phyloP scores from a whole-genome alignment of 2,888 invertebrate genomes.

The Brachylomia viminalis region DNA sequence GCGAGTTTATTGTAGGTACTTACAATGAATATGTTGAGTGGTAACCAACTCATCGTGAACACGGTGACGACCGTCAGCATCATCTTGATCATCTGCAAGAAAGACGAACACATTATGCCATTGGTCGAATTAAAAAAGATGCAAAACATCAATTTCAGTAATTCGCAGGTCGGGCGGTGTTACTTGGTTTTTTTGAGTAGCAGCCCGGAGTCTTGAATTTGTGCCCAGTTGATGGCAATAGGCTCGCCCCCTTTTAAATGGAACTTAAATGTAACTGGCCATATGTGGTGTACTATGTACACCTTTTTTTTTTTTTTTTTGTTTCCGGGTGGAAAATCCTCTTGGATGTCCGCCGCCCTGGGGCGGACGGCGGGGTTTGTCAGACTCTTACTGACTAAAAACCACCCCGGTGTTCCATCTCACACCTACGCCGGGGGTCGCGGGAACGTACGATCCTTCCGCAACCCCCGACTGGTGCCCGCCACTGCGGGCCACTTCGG shows the following conservation, averaged over 20 bases:
- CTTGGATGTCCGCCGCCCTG: too few species aligned
- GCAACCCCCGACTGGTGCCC: too few species aligned
- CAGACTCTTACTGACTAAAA: too few species aligned
- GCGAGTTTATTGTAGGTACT: conserved; percentile 56
- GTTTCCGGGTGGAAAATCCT: too few species aligned
- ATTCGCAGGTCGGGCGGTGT: not conserved
- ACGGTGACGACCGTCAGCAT: conserved; percentile 96
- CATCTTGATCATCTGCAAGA: conserved; percentile 96
- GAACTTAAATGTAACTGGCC: not conserved
- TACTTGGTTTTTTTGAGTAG: not conserved
- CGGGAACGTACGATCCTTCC: too few species aligned
- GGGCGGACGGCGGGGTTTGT: too few species aligned
- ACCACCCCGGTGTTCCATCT: too few species aligned
- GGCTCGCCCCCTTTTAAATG: not conserved
- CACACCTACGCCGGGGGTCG: too few species aligned
- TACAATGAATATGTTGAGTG: conserved; percentile 91
- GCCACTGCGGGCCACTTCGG: too few species aligned
- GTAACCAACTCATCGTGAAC: conserved; percentile 96
- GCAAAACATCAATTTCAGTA: not conserved
- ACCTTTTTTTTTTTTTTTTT: too few species aligned
- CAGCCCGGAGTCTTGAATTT: too few species aligned
- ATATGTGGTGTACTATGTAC: not conserved
- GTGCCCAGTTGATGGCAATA: not conserved
- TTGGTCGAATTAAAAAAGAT: not conserved
- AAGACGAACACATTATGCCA: not conserved